Evolutionary conservation across 2,113 vertebrate genomes (phyloP), one percentile per base, ranked within the genome.

Genomic region (Montifringilla adamsi): DNA sequence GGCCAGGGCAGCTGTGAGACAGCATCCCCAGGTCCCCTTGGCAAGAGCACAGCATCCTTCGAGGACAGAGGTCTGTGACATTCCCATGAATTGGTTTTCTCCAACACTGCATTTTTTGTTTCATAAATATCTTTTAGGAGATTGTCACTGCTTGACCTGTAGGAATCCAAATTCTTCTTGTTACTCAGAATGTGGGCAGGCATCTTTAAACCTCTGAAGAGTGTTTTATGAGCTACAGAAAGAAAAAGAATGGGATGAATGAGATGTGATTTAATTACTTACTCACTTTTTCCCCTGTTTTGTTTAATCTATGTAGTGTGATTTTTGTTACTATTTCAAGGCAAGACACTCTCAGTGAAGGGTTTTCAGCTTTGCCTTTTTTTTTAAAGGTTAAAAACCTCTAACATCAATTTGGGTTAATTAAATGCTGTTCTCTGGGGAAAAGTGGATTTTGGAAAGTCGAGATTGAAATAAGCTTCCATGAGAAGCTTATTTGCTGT

Each of bases 1-100:
- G 99, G 99, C 17, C 98, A 98, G 79, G 98, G 97, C 70, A 99
- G 98, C 96, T 97, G 90, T 53, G 97, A 96, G 87, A 90, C 97
- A 26, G 75, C 79, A 6, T 98, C 98, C 58, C 97, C 97, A 0
- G 74, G 79, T 6, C 91, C 46, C 30, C 63, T 66, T 23, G 41
- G 41, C 63, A 77, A 63, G 22, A 49, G 13, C 56, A 9, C 14
- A 8, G 95, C 7, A 0, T 68, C 81, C n/a, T 70, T 79, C 2
- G 95, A 96, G 31, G 97, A 97, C 37, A 30, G 70, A 98, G 98
- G 98, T 98, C 80, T 93, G 97, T 97, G 89, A 44, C 11, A 17
- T 49, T 15, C 27, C 80, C 27, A 4, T 47, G 14, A 47, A 20
- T 44, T 59, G 43, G 12, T 3, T 4, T 19, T 39, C 17, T 77